phyloP scores from a whole-genome alignment of 2,113 vertebrate genomes.

The Myxocyprinus asiaticus region DNA sequence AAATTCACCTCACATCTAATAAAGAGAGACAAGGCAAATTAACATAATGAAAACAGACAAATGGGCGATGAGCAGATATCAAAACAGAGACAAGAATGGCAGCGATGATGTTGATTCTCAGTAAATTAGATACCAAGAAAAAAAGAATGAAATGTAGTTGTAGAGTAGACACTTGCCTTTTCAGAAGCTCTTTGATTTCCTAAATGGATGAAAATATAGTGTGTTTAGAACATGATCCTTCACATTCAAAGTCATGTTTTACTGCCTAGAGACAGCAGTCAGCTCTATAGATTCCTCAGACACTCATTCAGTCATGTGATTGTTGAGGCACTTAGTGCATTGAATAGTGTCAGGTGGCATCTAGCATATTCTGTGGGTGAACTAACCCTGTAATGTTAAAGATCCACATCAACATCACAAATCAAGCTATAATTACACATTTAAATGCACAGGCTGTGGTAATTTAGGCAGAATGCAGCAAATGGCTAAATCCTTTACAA shows the following conservation, averaged over 20 bases:
- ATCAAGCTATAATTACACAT: background rate
- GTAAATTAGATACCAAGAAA: background rate
- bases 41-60: background rate
- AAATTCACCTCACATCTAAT: constrained; percentile 72
- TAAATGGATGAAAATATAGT: constrained; percentile 56
- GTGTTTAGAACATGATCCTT: background rate
- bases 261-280: background rate
- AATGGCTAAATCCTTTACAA: background rate
- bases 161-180: constrained; percentile 66
- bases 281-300: constrained; percentile 9
- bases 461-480: background rate
- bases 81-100: background rate
- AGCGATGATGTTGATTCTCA: background rate
- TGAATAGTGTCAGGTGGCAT: constrained; percentile 38
- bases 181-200: constrained; percentile 77
- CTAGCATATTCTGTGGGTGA: constrained; percentile 34
- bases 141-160: background rate
- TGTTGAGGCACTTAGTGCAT: constrained; percentile 2
- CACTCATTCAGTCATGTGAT: constrained; percentile 25
- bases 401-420: background rate
- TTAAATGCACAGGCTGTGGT: background rate
- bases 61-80: background rate
- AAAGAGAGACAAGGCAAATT: constrained; percentile 5
- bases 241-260: background rate
- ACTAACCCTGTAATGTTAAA: background rate